Base-by-base conservation (phyloP, 1,140 invertebrate species). In the Augochlora pura region DNA sequence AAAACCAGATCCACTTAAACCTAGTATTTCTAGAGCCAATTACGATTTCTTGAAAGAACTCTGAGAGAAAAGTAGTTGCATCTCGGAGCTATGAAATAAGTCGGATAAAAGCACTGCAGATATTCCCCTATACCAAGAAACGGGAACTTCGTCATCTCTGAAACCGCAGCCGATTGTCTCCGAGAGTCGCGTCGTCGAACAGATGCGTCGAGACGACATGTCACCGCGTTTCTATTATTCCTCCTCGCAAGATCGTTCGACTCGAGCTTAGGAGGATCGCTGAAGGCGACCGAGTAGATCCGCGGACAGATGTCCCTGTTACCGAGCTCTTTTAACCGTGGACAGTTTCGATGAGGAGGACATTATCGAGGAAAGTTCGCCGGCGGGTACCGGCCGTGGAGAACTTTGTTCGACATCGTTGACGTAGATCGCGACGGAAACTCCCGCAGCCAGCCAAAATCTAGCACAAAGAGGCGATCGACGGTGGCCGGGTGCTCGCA, bases 301-400 rank as follows among this genome's bases (percentile, higher is more conserved):
- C 23, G 25, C 38, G 59, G 16, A 27, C 82, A 85, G 78, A 81
- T 85, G 83, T 69, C 70, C 39, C n/a, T 57, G 8, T 25, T 62
- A 59, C 16, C 1, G 21, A 32, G 39, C 60, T 21, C n/a, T n/a
- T 23, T 46, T 32, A 66, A 57, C n/a, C 21, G 32, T 46, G 38
- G 23, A 57, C 32, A 10, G 21, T 57, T 73, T 10, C 21, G 42
- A 38, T 21, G 32, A 42, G 18, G 10, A 38, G n/a, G 21, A n/a
- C 38, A 32, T 23, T 25, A 72, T 49, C 25, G 59, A 27, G 54
- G 57, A 14, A 42, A 8, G 57, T 18, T 32, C 9, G 23, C 39
- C 38, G 63, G 63, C 38, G 63, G 63, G 39, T 12, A 62, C 32
- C 57, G n/a, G 8, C 32, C 32, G 32, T 2, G 52, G 52, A 59